Base-by-base conservation (phyloP, 2,797 vertebrate species). In the Acestrorhynchus altus region DNA sequence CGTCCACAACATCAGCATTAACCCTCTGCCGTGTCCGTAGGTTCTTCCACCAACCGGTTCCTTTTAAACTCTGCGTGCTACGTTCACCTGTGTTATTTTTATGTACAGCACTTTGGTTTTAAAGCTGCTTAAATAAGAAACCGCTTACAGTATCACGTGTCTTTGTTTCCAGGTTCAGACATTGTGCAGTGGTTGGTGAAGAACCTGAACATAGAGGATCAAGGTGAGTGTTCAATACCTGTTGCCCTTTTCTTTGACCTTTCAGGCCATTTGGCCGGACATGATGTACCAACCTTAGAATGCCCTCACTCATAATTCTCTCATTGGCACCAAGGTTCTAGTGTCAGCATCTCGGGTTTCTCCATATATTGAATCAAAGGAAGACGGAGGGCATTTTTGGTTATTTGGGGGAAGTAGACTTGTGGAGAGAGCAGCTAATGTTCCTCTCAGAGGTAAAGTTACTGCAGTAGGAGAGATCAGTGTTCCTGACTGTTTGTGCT, bases 121-220 rank as follows among this genome's bases (percentile, higher is more conserved):
- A n/a, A n/a, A n/a, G n/a, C n/a, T n/a, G n/a, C n/a, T n/a, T n/a
- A n/a, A n/a, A n/a, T n/a, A n/a, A n/a, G n/a, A n/a, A 35, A 2
- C 6, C 31, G 2, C 6, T 6, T 35, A 6, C 2, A 6, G 31
- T 35, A 2, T 35, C 6, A 6, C 2, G 6, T 35, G 6, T 76
- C 76, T 72, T 18, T 89, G 82, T 68, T 49, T 64, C 65, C 89
- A 99, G 97, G 97, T 89, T 96, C 97, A 84, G 97, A 99, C 72
- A 98, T 99, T 88, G 97, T 99, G 88, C 97, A 98, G 46, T 99
- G 97, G 97, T 94, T 99, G 93, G 95, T 95, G 81, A 98, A 96
- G 94, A 97, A 98, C 86, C 92, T 99, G 87, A 96, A 93, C 66
- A 96, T 99, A 87, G 97, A 98, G 90, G 97, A 99, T 84, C 97